phyloP scores from a whole-genome alignment of 2,113 vertebrate genomes.

The Petaurus breviceps region DNA sequence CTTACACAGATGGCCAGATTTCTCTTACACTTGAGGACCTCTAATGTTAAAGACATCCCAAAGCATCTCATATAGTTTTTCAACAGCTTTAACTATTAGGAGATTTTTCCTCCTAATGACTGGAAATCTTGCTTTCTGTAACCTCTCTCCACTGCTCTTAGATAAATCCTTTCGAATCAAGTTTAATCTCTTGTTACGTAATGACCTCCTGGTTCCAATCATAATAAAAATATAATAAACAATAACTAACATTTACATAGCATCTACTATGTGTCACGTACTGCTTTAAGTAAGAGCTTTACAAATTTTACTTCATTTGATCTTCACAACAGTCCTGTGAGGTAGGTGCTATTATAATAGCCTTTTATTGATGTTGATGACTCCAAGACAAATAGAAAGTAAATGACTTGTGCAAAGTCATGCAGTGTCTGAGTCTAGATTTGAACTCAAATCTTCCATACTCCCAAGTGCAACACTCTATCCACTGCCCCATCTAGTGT shows the following conservation, averaged over 20 bases:
- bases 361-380: neutral
- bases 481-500: neutral
- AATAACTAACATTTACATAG: too few species aligned
- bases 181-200: neutral
- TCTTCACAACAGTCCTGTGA: neutral
- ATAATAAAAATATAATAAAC: neutral
- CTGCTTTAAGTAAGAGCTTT: neutral
- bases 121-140: neutral
- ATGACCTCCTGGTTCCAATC: neutral
- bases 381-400: neutral
- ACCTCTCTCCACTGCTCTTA: neutral
- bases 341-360: neutral
- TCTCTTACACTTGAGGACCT: neutral
- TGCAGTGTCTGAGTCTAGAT: neutral
- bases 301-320: neutral
- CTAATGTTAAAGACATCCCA: neutral
- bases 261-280: neutral
- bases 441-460: neutral
- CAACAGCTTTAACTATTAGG: neutral
- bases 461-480: neutral
- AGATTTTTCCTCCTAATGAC: neutral
- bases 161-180: neutral
- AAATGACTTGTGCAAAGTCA: neutral
- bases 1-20: neutral
- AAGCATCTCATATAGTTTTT: neutral